A percentile compares a stretch with the other conserved stretches of the same genome.
Conservation (phyloP, 2,113 vertebrate species). For the Sorex araneus region DNA sequence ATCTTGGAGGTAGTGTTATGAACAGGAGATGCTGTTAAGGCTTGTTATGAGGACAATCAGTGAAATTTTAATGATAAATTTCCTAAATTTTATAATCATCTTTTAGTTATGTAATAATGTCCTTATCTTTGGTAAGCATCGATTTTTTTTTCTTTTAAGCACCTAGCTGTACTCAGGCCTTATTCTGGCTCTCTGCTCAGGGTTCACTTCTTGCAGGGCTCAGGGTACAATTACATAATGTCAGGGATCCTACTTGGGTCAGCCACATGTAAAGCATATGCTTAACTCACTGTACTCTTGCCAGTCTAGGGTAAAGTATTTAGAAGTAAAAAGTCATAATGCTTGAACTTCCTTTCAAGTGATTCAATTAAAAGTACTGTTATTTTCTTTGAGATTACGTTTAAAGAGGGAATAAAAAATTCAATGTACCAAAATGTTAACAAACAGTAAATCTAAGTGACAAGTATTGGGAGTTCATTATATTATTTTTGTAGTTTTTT, state of each 20-base stretch:
- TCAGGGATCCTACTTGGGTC: no score
- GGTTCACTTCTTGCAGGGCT: no score
- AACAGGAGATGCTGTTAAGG: not conserved
- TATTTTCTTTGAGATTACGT: not conserved
- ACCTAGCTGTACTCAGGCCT: no score
- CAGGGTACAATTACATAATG: no score
- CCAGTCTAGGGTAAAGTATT: not conserved
- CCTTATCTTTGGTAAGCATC: not conserved
- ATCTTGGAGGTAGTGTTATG: not conserved
- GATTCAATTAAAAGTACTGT: constrained; percentile 25
- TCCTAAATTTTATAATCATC: constrained; percentile 19
- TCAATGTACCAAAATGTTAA: constrained; percentile 52
- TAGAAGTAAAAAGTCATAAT: not conserved
- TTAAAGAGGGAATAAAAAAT: not conserved
- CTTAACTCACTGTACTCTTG: no score
- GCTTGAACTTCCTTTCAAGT: constrained; percentile 16
- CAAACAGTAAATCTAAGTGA: constrained; percentile 1
- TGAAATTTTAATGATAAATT: constrained; percentile 20
- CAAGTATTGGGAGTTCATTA: not conserved
- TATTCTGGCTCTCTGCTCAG: no score
- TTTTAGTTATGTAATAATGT: constrained; percentile 23
- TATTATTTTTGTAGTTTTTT: not conserved
- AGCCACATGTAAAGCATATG: no score
- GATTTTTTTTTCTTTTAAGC: no score
- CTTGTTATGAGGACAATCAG: not conserved